Evolutionary conservation across 1,140 invertebrate genomes (phyloP).

Genomic region (Monochamus saltuarius): DNA sequence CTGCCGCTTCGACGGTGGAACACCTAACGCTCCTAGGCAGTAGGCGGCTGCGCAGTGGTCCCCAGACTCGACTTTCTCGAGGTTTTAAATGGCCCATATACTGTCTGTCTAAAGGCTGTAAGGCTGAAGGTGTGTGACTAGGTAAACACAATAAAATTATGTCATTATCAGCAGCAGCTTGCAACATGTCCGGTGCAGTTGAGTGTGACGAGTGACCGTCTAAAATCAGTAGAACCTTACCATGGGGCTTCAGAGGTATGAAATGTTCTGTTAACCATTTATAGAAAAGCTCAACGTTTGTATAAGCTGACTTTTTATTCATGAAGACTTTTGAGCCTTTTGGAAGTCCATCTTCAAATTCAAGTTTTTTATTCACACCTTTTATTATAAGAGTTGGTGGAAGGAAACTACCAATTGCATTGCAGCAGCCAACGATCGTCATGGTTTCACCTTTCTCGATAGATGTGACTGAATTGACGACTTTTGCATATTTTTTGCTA

Average conservation of each 20-base stretch:
- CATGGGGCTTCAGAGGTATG: conserved; percentile 42
- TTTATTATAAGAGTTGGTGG: conserved; percentile 36
- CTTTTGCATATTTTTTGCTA: conserved; percentile 47
- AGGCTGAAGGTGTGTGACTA: conserved; percentile 38
- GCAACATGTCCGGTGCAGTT: conserved; percentile 29
- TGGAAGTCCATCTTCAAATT: conserved; percentile 41
- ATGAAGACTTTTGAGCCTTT: too few relatives aligned
- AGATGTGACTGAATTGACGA: conserved; percentile 32
- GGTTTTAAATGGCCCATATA: conserved; percentile 41
- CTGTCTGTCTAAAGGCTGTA: conserved; percentile 42
- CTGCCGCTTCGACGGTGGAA: too few relatives aligned
- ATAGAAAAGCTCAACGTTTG: conserved; percentile 34
- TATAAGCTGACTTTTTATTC: too few relatives aligned
- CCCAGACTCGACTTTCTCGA: too few relatives aligned
- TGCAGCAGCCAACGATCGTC: conserved; percentile 33
- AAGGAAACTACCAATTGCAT: conserved; percentile 27
- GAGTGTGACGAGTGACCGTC: conserved; percentile 51
- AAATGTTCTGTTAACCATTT: conserved; percentile 42
- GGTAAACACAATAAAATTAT: conserved; percentile 41
- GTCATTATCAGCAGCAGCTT: conserved; percentile 36
- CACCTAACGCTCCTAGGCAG: too few relatives aligned
- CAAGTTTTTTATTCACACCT: conserved; percentile 34
- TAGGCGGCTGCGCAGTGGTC: too few relatives aligned
- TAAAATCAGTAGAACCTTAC: conserved; percentile 48
- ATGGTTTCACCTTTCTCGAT: conserved; percentile 41